These are phyloP conservation scores for Hyposoter dolosus DNA, from an alignment of 2,888 invertebrate species.

Conservation along the genomic window DNA sequence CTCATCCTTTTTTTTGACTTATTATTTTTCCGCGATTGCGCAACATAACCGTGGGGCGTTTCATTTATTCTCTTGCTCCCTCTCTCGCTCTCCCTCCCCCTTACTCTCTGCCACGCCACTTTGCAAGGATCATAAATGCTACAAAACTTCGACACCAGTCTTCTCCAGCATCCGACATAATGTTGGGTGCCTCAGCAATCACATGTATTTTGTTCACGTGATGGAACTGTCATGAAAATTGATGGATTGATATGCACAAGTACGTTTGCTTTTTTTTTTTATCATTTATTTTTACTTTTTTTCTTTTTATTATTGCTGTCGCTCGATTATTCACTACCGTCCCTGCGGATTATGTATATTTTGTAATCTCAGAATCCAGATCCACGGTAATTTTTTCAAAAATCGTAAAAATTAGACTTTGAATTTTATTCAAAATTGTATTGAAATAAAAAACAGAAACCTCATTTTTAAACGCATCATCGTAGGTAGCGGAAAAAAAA, in stretches of 20 bases:
- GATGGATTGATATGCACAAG: neutral
- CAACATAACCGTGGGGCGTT: constrained; percentile 49
- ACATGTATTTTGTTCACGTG: constrained; percentile 29
- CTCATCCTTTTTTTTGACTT: constrained; percentile 1
- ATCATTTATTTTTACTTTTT: neutral
- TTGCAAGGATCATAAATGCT: constrained; percentile 13
- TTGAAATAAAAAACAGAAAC: neutral
- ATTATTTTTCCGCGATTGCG: constrained; percentile 61
- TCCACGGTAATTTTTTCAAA: neutral
- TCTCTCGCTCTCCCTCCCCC: constrained; percentile 24
- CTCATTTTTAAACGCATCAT: neutral
- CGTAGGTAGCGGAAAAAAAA: neutral
- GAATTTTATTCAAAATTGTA: too few species aligned
- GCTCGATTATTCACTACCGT: neutral
- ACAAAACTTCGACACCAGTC: constrained; percentile 8
- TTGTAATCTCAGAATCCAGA: neutral
- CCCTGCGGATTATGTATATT: neutral
- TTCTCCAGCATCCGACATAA: constrained; percentile 39
- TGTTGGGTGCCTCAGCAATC: constrained; percentile 39
- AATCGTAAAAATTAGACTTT: too few species aligned
- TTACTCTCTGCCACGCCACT: constrained; percentile 9
- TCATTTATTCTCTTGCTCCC: constrained; percentile 21
- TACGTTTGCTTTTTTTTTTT: neutral
- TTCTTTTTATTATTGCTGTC: neutral
- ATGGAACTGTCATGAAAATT: constrained; percentile 1